Conservation (phyloP, 2,113 vertebrate species). For the Phalacrocorax pelagicus region DNA sequence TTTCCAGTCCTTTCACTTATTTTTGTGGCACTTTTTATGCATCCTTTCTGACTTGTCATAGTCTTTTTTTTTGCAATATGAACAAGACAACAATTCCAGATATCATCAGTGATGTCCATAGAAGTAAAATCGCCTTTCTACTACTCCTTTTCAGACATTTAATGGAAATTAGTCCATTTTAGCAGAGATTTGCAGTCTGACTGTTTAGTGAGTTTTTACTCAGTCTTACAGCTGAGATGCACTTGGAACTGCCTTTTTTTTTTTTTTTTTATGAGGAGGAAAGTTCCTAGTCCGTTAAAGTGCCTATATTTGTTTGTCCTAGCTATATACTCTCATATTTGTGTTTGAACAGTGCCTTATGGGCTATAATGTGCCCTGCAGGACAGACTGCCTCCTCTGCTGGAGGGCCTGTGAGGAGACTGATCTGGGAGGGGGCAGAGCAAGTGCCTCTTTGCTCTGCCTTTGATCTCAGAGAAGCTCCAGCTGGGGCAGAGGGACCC, state of each 20-base stretch:
- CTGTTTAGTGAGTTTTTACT: not conserved
- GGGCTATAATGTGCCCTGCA: not conserved
- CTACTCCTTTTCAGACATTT: not conserved
- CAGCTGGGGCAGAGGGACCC: not conserved
- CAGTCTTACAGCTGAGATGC: not conserved
- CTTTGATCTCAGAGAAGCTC: not conserved
- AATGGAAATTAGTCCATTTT: not conserved
- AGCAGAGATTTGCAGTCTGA: not conserved
- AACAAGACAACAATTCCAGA: not conserved
- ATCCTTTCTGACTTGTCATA: not conserved
- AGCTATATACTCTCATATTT: not conserved
- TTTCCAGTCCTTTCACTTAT: not conserved
- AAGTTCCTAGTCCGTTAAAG: not conserved
- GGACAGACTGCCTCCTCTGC: not conserved
- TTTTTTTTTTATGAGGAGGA: not conserved
- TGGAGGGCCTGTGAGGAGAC: not conserved
- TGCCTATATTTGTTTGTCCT: not conserved
- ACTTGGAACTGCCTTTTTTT: not conserved
- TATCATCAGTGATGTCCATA: accelerated
- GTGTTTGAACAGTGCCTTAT: not conserved
- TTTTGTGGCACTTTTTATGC: not conserved
- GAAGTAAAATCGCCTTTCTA: not conserved
- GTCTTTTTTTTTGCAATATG: not conserved
- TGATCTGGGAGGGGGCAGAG: not conserved
- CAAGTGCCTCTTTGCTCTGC: not conserved